Percentiles rank a stretch among this genome's conserved stretches.
phyloP scores from a whole-genome alignment of 2,888 invertebrate genomes.

The Arrhopalites spinosus region DNA sequence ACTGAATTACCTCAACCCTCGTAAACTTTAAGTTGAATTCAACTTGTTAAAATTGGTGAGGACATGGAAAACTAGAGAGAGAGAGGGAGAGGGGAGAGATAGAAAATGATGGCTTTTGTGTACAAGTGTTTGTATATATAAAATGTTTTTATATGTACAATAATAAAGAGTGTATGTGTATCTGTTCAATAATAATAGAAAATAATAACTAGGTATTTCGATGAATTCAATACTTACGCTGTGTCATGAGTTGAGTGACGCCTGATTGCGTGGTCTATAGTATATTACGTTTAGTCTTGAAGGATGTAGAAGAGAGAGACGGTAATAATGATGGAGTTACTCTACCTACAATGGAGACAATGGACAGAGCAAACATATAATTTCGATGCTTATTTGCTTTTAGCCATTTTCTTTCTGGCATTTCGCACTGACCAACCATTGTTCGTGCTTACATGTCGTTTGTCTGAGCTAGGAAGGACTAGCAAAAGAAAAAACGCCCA shows the following conservation, averaged over 20 bases:
- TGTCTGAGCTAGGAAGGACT: constrained; percentile 19
- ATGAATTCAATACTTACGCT: constrained; percentile 25
- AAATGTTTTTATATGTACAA: too few relatives aligned
- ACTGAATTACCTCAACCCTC: too few relatives aligned
- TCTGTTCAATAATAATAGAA: constrained; percentile 9
- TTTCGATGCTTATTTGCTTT: constrained; percentile 47
- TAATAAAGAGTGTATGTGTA: neutral
- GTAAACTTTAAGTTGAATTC: neutral
- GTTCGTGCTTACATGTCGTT: constrained; percentile 38
- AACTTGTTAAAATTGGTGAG: neutral
- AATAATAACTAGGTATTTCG: constrained; percentile 14
- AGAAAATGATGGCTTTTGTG: too few relatives aligned
- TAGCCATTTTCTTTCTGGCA: constrained; percentile 52
- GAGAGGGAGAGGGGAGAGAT: too few relatives aligned
- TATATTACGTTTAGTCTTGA: constrained; percentile 15
- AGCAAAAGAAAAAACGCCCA: too few relatives aligned
- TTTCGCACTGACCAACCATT: constrained; percentile 46
- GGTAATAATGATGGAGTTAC: constrained; percentile 29
- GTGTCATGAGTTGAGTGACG: constrained; percentile 30
- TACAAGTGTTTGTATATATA: neutral
- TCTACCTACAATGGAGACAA: constrained; percentile 36
- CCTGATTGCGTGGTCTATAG: constrained; percentile 26
- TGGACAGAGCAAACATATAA: constrained; percentile 43
- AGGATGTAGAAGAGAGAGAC: constrained; percentile 8
- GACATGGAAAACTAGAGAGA: constrained; percentile 7